Percentiles rank a stretch among this genome's conserved stretches.
Evolutionary conservation across 1,140 invertebrate species (phyloP).

Genomic region (Pseudoatta argentina): DNA sequence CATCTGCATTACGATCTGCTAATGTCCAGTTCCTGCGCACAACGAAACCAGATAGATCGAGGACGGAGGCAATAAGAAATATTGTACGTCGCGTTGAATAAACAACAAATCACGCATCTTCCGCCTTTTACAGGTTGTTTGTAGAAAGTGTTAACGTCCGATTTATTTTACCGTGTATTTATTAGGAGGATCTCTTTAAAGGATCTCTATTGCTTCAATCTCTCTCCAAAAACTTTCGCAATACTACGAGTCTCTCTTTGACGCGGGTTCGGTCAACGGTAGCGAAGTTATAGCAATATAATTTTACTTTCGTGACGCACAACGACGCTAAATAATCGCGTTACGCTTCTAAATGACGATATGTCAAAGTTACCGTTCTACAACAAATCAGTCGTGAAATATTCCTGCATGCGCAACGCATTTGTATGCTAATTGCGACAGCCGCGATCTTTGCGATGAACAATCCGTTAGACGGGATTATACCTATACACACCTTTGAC

Average conservation of each 20-base stretch:
- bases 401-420: background rate
- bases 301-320: background rate
- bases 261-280: constrained; percentile 3
- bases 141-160: constrained; percentile 42
- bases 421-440: constrained; percentile 56
- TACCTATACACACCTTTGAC: constrained; percentile 30
- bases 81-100: constrained; percentile 16
- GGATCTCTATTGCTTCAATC: background rate
- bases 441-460: constrained; percentile 37
- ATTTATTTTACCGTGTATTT: constrained; percentile 33
- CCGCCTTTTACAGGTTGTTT: constrained; percentile 27
- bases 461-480: constrained; percentile 33
- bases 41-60: constrained; percentile 29
- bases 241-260: background rate
- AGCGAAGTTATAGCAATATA: background rate
- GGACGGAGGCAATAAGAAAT: constrained; percentile 19
- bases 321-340: constrained; percentile 15
- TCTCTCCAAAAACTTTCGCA: background rate
- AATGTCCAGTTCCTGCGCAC: background rate
- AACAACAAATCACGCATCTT: constrained; percentile 44
- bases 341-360: background rate
- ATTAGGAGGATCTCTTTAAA: background rate
- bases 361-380: constrained; percentile 21
- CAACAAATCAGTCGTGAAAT: constrained; percentile 35
- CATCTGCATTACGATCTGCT: constrained; percentile 60